Evolutionary conservation across 2,113 vertebrate species (phyloP).

Genomic region (Nymphicus hollandicus): DNA sequence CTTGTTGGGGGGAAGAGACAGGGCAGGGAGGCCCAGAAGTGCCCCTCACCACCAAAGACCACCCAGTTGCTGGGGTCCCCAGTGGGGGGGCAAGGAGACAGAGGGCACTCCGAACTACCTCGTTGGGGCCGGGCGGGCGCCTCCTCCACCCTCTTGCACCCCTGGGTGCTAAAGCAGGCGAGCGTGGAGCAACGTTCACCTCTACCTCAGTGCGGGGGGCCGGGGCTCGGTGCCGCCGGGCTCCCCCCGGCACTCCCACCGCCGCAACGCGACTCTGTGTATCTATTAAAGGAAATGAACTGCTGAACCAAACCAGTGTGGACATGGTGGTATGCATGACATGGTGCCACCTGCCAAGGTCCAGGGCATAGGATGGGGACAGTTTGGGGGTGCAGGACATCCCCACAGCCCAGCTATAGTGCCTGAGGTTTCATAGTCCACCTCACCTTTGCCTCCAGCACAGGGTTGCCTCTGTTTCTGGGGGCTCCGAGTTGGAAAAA

Average conservation of each 20-base stretch:
- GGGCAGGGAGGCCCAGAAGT: background rate
- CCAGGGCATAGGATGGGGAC: background rate
- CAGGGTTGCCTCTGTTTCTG: background rate
- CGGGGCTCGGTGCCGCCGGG: fast-evolving
- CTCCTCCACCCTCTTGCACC: background rate
- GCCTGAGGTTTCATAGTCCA: background rate
- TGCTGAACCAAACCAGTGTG: background rate
- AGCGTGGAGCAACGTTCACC: conserved; percentile 59
- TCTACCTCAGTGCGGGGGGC: conserved; percentile 79
- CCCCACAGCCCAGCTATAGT: fast-evolving
- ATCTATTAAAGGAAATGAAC: conserved; percentile 15
- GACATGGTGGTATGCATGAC: background rate
- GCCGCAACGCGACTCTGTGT: fast-evolving
- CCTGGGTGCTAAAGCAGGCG: conserved; percentile 76
- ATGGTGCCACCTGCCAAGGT: fast-evolving
- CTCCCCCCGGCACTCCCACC: background rate
- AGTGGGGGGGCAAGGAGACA: background rate
- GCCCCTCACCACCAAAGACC: background rate
- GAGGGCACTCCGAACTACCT: conserved; percentile 16
- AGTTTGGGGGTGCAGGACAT: background rate
- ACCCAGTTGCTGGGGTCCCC: background rate
- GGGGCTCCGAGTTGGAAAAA: background rate
- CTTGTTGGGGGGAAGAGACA: background rate
- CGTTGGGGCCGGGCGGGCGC: background rate
- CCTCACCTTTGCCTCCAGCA: background rate